Evolutionary conservation across 2,113 vertebrate genomes (phyloP).

Genomic region (Catagonus wagneri): DNA sequence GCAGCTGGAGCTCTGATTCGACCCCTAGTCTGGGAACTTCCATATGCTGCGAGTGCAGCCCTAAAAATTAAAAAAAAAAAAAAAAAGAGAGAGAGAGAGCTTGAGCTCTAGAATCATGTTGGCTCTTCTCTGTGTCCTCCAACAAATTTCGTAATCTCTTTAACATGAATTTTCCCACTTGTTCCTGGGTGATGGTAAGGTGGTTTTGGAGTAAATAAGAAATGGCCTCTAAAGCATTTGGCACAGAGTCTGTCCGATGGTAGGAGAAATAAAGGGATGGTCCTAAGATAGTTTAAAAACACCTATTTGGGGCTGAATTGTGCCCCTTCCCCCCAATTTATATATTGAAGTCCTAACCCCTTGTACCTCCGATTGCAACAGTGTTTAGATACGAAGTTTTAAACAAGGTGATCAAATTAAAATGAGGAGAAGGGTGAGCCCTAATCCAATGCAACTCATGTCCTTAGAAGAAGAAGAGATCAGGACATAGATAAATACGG

Average conservation of each 20-base stretch:
- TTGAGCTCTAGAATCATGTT: background rate
- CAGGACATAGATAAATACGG: background rate
- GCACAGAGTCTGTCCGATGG: background rate
- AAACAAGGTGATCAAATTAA: background rate
- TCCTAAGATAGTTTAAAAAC: background rate
- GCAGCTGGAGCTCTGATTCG: too few relatives aligned
- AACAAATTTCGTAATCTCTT: background rate
- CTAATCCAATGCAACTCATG: background rate
- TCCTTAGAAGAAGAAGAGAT: background rate
- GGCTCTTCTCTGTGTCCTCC: background rate
- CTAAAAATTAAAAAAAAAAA: too few relatives aligned
- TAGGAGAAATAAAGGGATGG: background rate
- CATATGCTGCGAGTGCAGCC: too few relatives aligned
- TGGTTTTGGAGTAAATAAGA: background rate
- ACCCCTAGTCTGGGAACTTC: too few relatives aligned
- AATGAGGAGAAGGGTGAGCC: background rate
- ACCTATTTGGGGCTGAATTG: background rate
- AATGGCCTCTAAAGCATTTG: background rate
- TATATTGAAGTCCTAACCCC: background rate
- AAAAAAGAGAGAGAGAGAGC: background rate
- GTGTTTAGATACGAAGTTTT: background rate
- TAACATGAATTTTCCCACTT: background rate
- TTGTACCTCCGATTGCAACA: background rate
- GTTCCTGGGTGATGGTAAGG: background rate
- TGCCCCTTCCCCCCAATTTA: background rate